These are phyloP conservation scores for Meandrusa payeni DNA, from an alignment of 2,888 invertebrate species.

Conservation along the genomic window DNA sequence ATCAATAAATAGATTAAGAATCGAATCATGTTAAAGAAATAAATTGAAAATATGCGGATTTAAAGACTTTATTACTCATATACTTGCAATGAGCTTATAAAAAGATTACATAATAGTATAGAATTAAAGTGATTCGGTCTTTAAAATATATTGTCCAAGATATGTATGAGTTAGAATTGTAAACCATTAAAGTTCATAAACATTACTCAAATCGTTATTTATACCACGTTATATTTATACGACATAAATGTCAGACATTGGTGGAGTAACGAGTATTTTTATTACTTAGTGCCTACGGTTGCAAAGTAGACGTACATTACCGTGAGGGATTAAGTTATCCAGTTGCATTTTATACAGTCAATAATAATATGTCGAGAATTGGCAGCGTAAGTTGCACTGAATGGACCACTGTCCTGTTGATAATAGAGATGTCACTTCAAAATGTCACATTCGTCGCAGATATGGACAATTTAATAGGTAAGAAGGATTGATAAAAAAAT, in stretches of 20 bases:
- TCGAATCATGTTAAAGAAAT: too few relatives aligned
- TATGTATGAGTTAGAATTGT: too few relatives aligned
- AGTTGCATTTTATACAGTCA: conserved; percentile 52
- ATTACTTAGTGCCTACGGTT: conserved; percentile 33
- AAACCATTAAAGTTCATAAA: neutral
- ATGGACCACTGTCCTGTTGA: conserved; percentile 3
- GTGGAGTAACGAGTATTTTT: conserved; percentile 28
- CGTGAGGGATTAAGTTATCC: conserved; percentile 58
- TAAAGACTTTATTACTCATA: too few relatives aligned
- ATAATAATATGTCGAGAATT: conserved; percentile 45
- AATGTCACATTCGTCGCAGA: neutral
- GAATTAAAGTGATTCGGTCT: too few relatives aligned
- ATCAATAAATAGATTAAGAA: too few relatives aligned
- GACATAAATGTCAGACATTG: conserved; percentile 25
- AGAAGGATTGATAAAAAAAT: too few relatives aligned
- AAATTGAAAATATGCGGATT: too few relatives aligned
- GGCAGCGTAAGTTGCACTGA: conserved; percentile 24
- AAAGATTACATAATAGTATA: too few relatives aligned
- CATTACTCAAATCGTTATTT: conserved; percentile 7
- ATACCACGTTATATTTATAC: conserved; percentile 24
- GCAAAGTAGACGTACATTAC: conserved; percentile 33
- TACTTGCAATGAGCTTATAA: too few relatives aligned
- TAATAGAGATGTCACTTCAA: conserved; percentile 3
- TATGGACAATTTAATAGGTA: too few relatives aligned
- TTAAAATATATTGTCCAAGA: too few relatives aligned